phyloP scores from a whole-genome alignment of 1,140 invertebrate genomes.

The Carposina sasakii region DNA sequence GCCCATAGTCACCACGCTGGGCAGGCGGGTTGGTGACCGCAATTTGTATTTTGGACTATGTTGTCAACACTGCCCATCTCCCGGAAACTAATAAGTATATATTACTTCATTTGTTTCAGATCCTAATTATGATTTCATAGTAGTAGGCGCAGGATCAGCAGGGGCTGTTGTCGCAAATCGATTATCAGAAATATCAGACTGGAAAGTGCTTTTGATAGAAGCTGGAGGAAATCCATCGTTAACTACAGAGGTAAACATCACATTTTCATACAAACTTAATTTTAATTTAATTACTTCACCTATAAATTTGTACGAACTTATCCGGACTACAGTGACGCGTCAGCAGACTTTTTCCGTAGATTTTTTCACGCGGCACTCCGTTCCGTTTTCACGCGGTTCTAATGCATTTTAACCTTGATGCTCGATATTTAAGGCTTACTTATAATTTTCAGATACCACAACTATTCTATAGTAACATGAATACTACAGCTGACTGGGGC shows the following conservation, averaged over 20 bases:
- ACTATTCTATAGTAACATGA: constrained; percentile 34
- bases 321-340: too few species aligned
- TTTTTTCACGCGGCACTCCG: constrained; percentile 83
- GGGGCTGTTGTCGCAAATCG: constrained; percentile 89
- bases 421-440: constrained; percentile 74
- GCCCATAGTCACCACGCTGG: too few species aligned
- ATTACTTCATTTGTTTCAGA: constrained; percentile 25
- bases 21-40: too few species aligned
- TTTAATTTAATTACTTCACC: too few species aligned
- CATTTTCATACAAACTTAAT: too few species aligned
- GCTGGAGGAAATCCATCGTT: constrained; percentile 76
- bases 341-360: too few species aligned
- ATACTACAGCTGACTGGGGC: constrained; percentile 63
- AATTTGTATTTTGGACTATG: too few species aligned
- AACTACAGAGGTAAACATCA: constrained; percentile 7
- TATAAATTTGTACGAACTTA: too few species aligned
- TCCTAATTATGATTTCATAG: constrained; percentile 81
- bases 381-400: constrained; percentile 83
- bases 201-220: constrained; percentile 83
- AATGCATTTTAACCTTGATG: constrained; percentile 79
- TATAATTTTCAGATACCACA: constrained; percentile 11
- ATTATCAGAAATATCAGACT: constrained; percentile 80
- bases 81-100: too few species aligned
- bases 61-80: too few species aligned
- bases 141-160: constrained; percentile 87